These are phyloP conservation scores for Pogonophryne albipinna DNA, from an alignment of 2,797 vertebrate genomes.

Conservation along the genomic window DNA sequence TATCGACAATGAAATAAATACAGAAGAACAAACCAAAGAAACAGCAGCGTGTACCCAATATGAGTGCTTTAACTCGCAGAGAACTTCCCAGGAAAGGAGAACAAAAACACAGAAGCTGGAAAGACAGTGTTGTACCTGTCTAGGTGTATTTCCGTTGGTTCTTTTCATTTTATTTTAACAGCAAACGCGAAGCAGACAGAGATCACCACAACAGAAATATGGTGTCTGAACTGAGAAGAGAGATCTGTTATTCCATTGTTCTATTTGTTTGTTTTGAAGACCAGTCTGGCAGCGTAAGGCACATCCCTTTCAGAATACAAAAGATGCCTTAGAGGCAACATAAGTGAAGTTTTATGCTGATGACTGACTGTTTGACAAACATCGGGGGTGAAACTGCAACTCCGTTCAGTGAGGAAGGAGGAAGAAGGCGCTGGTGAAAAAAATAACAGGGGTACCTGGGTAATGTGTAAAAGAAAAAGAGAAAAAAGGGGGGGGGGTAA, in stretches of 20 bases:
- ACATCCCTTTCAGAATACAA: conserved; percentile 84
- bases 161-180: conserved; percentile 81
- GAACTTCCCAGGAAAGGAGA: conserved; percentile 62
- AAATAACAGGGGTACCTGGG: conserved; percentile 59
- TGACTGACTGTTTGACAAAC: conserved; percentile 82
- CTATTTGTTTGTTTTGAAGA: conserved; percentile 83
- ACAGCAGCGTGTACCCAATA: conserved; percentile 67
- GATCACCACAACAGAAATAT: conserved; percentile 78
- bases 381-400: conserved; percentile 68
- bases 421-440: conserved; percentile 33
- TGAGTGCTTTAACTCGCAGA: conserved; percentile 68
- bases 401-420: conserved; percentile 60
- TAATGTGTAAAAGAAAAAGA: conserved; percentile 64
- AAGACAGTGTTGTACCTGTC: conserved; percentile 72
- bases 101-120: conserved; percentile 32
- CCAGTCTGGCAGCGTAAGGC: conserved; percentile 74
- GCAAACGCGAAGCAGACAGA: conserved; percentile 77
- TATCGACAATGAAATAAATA: conserved; percentile 77
- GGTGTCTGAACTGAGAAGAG: conserved; percentile 73
- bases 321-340: conserved; percentile 83
- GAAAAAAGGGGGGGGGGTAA: conserved; percentile 35
- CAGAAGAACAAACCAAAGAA: conserved; percentile 68
- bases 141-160: conserved; percentile 66
- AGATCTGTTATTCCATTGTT: conserved; percentile 81
- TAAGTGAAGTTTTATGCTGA: conserved; percentile 85